Evolutionary conservation across 2,888 invertebrate species (phyloP).

Genomic region (Exocentrus adspersus): DNA sequence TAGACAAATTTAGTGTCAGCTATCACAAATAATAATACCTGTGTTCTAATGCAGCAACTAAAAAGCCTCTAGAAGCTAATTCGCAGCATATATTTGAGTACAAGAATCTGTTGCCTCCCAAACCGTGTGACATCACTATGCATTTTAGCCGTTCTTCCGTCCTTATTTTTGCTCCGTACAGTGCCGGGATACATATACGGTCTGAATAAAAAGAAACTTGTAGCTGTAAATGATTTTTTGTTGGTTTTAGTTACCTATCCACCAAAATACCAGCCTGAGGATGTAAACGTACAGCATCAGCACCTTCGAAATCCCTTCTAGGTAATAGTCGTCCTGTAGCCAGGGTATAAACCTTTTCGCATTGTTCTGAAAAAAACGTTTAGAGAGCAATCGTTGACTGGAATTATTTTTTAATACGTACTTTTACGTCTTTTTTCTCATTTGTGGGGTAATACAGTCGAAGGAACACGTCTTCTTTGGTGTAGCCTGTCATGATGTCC

Average conservation of each 20-base stretch:
- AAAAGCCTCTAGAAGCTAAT: constrained; percentile 72
- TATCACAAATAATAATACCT: constrained; percentile 64
- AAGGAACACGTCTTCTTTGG: constrained; percentile 66
- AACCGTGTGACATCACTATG: constrained; percentile 73
- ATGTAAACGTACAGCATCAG: constrained; percentile 59
- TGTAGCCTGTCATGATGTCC: constrained; percentile 69
- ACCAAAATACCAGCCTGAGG: constrained; percentile 57
- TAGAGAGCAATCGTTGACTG: too few species aligned
- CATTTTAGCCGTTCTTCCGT: constrained; percentile 64
- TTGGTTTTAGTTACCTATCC: constrained; percentile 52
- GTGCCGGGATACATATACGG: constrained; percentile 65
- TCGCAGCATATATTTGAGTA: constrained; percentile 71
- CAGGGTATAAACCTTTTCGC: constrained; percentile 67
- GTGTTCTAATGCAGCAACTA: constrained; percentile 74
- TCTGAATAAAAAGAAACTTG: constrained; percentile 54
- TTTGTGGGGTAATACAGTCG: constrained; percentile 70
- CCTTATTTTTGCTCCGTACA: constrained; percentile 64
- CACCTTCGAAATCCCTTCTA: constrained; percentile 65
- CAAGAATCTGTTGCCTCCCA: constrained; percentile 71
- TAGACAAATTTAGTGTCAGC: too few species aligned
- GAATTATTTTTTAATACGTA: constrained; percentile 9
- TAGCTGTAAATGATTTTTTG: background rate
- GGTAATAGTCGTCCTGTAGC: constrained; percentile 67
- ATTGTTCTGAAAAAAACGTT: constrained; percentile 59
- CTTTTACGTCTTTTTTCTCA: constrained; percentile 58